Evolutionary conservation across 2,797 vertebrate genomes (phyloP).

Genomic region (Dallia pectoralis): DNA sequence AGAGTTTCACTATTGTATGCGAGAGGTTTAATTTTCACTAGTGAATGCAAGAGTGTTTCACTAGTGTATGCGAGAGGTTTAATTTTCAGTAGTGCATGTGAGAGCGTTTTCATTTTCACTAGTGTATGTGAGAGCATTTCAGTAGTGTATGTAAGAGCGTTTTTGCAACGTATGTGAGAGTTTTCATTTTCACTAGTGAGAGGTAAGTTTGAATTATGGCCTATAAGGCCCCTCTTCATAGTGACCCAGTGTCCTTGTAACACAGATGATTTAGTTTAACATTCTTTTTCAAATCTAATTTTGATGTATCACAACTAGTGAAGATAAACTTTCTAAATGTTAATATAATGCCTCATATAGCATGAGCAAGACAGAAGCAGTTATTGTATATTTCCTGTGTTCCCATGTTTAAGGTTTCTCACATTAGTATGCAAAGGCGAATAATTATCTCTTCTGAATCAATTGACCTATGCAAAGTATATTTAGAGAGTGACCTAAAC

Average conservation of each 20-base stretch:
- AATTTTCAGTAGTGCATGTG: too few species aligned
- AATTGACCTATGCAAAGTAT: conserved; percentile 8
- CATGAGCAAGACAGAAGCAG: conserved; percentile 35
- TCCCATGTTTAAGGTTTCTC: conserved; percentile 32
- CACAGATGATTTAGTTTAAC: conserved; percentile 32
- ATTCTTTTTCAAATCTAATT: conserved; percentile 51
- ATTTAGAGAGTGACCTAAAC: neutral
- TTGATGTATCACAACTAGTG: conserved; percentile 56
- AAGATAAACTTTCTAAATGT: conserved; percentile 46
- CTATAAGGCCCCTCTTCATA: too few species aligned
- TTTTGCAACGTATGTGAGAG: too few species aligned
- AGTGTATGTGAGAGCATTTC: too few species aligned
- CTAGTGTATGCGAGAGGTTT: too few species aligned
- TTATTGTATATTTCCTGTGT: conserved; percentile 56
- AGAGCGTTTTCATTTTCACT: too few species aligned
- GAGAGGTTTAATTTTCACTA: too few species aligned
- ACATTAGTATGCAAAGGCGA: conserved; percentile 44
- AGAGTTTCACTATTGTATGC: too few species aligned
- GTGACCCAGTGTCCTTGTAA: conserved; percentile 41
- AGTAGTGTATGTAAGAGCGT: too few species aligned
- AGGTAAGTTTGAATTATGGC: too few species aligned
- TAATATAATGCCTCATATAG: conserved; percentile 35
- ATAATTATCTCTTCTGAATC: conserved; percentile 42
- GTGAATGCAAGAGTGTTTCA: too few species aligned
- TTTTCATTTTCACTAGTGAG: too few species aligned